A percentile compares a stretch with the other conserved stretches of the same genome.
These are phyloP conservation scores for Catagonus wagneri DNA, from an alignment of 2,113 vertebrate genomes.

Conservation along the genomic window DNA sequence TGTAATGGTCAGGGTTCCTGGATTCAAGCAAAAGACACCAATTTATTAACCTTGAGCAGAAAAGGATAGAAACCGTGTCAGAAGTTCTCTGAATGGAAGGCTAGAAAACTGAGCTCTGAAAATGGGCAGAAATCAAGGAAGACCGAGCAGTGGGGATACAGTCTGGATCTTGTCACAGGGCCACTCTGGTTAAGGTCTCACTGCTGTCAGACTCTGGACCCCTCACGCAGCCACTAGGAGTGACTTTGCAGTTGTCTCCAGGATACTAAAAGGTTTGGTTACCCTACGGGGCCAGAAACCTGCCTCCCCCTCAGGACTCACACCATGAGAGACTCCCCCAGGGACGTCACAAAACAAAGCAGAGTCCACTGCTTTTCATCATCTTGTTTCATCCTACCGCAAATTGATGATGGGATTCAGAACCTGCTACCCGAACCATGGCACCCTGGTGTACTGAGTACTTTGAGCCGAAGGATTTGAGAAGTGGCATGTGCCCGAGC, in stretches of 20 bases:
- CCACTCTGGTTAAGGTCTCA: background rate
- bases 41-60: background rate
- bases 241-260: background rate
- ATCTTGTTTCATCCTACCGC: background rate
- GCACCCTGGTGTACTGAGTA: background rate
- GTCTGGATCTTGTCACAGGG: background rate
- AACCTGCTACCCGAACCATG: background rate
- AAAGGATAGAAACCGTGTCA: background rate
- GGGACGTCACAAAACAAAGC: background rate
- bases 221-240: background rate
- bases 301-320: background rate
- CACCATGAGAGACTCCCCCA: background rate
- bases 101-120: constrained; percentile 5
- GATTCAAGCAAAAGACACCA: constrained; percentile 8
- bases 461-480: background rate
- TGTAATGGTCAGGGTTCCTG: background rate
- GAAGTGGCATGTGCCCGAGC: background rate
- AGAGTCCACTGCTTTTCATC: background rate
- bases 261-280: background rate
- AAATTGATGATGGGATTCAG: background rate
- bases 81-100: background rate
- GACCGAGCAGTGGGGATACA: background rate
- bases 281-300: background rate
- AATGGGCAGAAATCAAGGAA: background rate
- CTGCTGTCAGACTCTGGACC: background rate